A percentile compares a stretch with the other conserved stretches of the same genome.
These are phyloP conservation scores for Torymus texanus DNA, from an alignment of 2,888 invertebrate genomes.

Conservation along the genomic window DNA sequence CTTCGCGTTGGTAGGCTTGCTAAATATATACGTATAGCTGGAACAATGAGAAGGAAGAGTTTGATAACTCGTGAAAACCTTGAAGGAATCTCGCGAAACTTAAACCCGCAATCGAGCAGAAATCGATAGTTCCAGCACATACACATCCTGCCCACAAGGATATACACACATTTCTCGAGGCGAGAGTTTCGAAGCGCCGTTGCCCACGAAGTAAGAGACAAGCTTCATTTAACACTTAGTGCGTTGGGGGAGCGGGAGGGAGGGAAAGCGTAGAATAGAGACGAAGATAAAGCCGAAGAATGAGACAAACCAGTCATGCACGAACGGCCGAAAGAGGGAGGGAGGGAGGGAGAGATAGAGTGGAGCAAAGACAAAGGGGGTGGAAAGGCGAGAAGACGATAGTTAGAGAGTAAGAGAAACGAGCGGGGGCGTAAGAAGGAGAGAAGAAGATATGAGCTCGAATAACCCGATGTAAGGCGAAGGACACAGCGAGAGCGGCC, in stretches of 20 bases:
- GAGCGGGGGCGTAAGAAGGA: conserved; percentile 39
- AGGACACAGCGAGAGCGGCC: conserved; percentile 58
- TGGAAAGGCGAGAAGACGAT: conserved; percentile 49
- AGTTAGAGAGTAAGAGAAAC: not conserved
- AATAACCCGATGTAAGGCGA: conserved; percentile 53
- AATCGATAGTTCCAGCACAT: conserved; percentile 18
- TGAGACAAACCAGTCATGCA: conserved; percentile 6
- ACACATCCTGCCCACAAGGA: not conserved
- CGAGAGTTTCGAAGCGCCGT: conserved; percentile 49
- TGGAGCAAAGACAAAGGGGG: not conserved
- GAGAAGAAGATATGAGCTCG: conserved; percentile 49
- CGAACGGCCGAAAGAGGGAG: not conserved
- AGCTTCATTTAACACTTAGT: conserved; percentile 56
- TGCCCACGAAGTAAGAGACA: conserved; percentile 20
- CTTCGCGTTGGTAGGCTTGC: too few species aligned
- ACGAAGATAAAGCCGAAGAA: conserved; percentile 10
- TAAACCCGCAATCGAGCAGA: not conserved
- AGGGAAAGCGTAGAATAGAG: conserved; percentile 17
- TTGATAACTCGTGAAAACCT: not conserved
- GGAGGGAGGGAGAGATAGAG: not conserved
- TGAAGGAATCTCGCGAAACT: not conserved
- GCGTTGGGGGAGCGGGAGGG: conserved; percentile 26
- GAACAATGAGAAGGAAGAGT: conserved; percentile 35
- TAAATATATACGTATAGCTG: not conserved
- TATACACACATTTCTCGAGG: not conserved